Evolutionary conservation across 2,113 vertebrate species (phyloP).

Genomic region (Larimichthys crocea): DNA sequence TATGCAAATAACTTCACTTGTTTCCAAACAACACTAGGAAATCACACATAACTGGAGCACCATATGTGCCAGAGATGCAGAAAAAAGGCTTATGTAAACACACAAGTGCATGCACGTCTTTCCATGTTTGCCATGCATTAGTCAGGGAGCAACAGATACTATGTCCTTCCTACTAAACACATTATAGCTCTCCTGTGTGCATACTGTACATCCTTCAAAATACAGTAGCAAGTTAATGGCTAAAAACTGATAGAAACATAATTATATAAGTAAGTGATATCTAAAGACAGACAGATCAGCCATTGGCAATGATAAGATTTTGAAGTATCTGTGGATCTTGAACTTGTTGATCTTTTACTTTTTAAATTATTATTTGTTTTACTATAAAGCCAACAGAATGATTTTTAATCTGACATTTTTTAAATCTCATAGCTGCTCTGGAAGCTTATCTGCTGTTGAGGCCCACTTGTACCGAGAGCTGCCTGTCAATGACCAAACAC

Average conservation of each 20-base stretch:
- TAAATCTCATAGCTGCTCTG: neutral
- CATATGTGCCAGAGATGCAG: no score
- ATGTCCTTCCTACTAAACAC: neutral
- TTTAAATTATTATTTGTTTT: neutral
- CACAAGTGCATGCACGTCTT: neutral
- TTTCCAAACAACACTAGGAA: neutral
- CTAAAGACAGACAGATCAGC: neutral
- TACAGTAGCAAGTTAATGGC: neutral
- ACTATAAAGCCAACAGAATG: neutral
- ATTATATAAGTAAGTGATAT: neutral
- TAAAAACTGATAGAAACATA: neutral
- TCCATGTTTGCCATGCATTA: neutral
- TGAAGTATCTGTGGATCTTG: no score
- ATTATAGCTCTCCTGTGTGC: neutral
- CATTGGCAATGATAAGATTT: neutral
- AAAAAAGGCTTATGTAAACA: constrained; percentile 12
- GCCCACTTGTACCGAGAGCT: neutral
- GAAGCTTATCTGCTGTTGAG: constrained; percentile 18
- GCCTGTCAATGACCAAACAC: neutral
- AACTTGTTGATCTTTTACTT: no score
- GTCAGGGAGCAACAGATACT: neutral
- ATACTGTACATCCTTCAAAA: neutral
- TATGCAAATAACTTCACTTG: neutral
- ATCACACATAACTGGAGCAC: neutral
- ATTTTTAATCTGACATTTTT: neutral